Evolutionary conservation across 2,797 vertebrate genomes (phyloP), one percentile per base, ranked within the genome.

Genomic region (Triplophysa bombifrons): DNA sequence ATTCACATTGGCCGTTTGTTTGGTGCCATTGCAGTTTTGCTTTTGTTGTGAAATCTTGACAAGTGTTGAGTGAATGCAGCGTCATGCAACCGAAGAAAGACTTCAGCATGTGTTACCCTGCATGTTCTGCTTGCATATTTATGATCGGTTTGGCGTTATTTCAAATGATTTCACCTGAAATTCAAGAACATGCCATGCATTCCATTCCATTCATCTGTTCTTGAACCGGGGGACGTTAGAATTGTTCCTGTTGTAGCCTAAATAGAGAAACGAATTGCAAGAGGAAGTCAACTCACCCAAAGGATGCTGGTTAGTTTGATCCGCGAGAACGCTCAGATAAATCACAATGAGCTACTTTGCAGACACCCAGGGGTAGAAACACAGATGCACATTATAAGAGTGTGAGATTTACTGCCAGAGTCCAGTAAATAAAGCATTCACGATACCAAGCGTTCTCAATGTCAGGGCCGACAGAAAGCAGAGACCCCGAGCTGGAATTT

Each of bases 391-490:
- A 56, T 27, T 83, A 68, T 68, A 78, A 72, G 55, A 22, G 38
- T 72, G 46, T 60, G 66, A 80, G 70, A 81, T 75, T 83, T 63
- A 81, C 55, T 56, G 22, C 74, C 74, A 30, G 72, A 50, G 50
- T 68, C 77, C 78, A 48, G 78, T 76, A 81, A 83, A 78, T 81
- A 85, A 83, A 78, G 53, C 56, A 14, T 41, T 78, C 60, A 41
- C 27, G 80, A 72, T 14, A 78, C 48, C 65, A 41, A 48, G 44
- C 70, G 66, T 58, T 76, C 74, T 81, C 71, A 72, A 83, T 78
- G 74, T 72, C 74, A 75, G 66, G 9, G 46, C 60, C n/a, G 65
- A 78, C 46, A 17, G 51, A 69, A 76, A 82, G 34, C 63, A 56
- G 46, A 69, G 50, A 58, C 58, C 58, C 11, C 38, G 16, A 60